phyloP scores from a whole-genome alignment of 2,797 vertebrate genomes.

The Paratrypauchen microcephalus region DNA sequence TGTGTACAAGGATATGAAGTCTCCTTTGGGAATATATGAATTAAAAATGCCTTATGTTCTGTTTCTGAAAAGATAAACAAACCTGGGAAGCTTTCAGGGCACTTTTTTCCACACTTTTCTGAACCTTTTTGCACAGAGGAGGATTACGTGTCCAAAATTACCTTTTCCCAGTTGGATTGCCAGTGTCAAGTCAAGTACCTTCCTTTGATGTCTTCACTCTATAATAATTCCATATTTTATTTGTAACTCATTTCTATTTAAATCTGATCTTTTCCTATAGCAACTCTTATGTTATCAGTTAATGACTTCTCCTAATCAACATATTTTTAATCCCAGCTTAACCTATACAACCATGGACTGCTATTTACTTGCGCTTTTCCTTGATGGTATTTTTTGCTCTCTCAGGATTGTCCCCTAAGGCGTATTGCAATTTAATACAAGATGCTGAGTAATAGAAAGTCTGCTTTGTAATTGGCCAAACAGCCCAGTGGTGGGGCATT shows the following conservation, averaged over 20 bases:
- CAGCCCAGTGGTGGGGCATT: constrained; percentile 44
- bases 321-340: not conserved
- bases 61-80: constrained; percentile 53
- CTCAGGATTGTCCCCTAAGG: constrained; percentile 76
- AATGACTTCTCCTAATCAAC: constrained; percentile 35
- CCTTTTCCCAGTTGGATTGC: constrained; percentile 32
- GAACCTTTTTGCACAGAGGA: constrained; percentile 31
- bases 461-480: constrained; percentile 86
- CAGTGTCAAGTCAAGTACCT: constrained; percentile 26
- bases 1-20: constrained; percentile 21
- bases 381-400: constrained; percentile 40
- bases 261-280: not conserved
- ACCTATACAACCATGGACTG: constrained; percentile 29
- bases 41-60: constrained; percentile 49
- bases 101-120: not conserved
- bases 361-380: constrained; percentile 42
- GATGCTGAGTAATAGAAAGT: constrained; percentile 84
- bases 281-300: constrained; percentile 33
- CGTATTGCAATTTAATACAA: constrained; percentile 82
- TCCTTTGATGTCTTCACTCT: constrained; percentile 32
- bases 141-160: constrained; percentile 43
- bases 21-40: constrained; percentile 39
- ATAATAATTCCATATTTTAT: constrained; percentile 19
- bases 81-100: constrained; percentile 33
- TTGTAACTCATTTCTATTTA: not conserved